phyloP scores from a whole-genome alignment of 2,888 invertebrate species.

The Microplitis manilae region DNA sequence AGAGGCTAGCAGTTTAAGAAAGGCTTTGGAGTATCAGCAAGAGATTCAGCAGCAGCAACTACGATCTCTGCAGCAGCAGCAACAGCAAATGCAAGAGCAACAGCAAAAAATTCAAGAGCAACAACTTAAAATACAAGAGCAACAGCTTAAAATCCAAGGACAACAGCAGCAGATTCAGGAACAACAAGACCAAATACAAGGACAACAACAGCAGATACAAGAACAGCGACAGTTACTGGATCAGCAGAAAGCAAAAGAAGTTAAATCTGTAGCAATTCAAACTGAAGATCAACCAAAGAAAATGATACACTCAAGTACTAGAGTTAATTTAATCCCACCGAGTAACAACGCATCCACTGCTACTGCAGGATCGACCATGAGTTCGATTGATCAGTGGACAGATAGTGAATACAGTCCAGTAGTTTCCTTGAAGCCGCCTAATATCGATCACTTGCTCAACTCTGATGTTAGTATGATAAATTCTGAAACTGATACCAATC shows the following conservation, averaged over 20 bases:
- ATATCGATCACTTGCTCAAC: conserved; percentile 55
- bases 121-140: conserved; percentile 42
- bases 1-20: conserved; percentile 47
- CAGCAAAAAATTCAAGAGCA: conserved; percentile 31
- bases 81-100: conserved; percentile 44
- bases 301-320: conserved; percentile 29
- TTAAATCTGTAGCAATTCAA: conserved; percentile 58
- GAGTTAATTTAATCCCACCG: conserved; percentile 34
- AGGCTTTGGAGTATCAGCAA: conserved; percentile 45
- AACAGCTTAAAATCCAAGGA: conserved; percentile 32
- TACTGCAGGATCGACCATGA: conserved; percentile 57
- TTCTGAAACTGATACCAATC: background rate
- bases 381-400: conserved; percentile 64
- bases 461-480: conserved; percentile 58
- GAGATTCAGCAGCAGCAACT: conserved; percentile 3
- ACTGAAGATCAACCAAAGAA: conserved; percentile 53
- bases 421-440: conserved; percentile 61
- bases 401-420: conserved; percentile 60
- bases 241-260: conserved; percentile 46
- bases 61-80: conserved; percentile 27
- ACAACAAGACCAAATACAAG: conserved; percentile 32
- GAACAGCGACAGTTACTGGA: conserved; percentile 31
- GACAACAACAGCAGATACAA: conserved; percentile 42
- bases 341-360: conserved; percentile 52
- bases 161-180: conserved; percentile 42